Evolutionary conservation across 2,113 vertebrate species (phyloP), one percentile per base, ranked within the genome.

Genomic region (Motacilla alba): DNA sequence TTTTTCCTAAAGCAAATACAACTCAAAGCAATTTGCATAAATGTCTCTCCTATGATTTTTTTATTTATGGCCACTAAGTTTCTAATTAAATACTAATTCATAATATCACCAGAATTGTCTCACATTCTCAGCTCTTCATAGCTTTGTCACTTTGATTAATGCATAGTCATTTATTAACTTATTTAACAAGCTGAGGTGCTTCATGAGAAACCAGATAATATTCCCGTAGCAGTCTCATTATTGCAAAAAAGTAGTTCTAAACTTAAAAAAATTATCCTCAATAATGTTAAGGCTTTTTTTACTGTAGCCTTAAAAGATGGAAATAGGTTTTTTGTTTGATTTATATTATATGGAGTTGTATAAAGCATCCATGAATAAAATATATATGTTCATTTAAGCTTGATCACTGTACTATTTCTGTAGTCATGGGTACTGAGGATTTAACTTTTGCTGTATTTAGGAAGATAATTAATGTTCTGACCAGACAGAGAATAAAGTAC

Each of bases 71-170:
- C 91, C 94, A 89, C 94, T 96, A 98, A 95, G 94, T 98, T 98
- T 98, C 98, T 98, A 98, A 98, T 99, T 98, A 99, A 99, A 99
- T 98, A 97, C 97, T 98, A 98, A 99, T 98, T 98, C 98, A 98
- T 98, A 98, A 97, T 98, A 98, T 97, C 97, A 97, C 97, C 91
- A 98, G 96, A 97, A 96, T 96, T 96, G 94, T 98, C 97, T 98
- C 89, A 94, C 90, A 96, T 97, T 95, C 97, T 96, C 95, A 97
- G 94, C 87, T 97, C 89, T 97, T 98, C 95, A 97, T 97, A 97
- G 93, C 93, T 98, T 98, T 98, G 97, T 97, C 98, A 98, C 90
- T 98, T 98, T 98, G 98, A 99, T 99, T 98, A 98, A 99, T 98
- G 97, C 85, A 93, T 93, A 96, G 96, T 96, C 97, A 98, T 98